Evolutionary conservation across 2,797 vertebrate genomes (phyloP).

Genomic region (Oreonectes daqikongensis): DNA sequence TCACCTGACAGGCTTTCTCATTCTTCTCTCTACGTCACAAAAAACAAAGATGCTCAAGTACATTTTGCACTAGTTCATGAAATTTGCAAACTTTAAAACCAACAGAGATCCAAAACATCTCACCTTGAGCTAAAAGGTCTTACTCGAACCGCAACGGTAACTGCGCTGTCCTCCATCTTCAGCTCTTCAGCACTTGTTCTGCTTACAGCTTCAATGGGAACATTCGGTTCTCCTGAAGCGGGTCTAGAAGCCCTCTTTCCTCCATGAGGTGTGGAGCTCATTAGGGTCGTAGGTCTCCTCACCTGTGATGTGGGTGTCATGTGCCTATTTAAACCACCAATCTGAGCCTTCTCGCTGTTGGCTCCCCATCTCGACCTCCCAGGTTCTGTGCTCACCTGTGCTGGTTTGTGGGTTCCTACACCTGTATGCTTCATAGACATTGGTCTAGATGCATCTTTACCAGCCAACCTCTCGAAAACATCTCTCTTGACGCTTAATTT

Average conservation of each 20-base stretch:
- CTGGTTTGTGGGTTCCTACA: conserved; percentile 66
- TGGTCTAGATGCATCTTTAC: conserved; percentile 64
- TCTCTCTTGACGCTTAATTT: conserved; percentile 70
- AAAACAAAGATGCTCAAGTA: not conserved
- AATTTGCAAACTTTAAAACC: not conserved
- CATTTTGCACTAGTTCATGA: not conserved
- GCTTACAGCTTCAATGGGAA: conserved; percentile 39
- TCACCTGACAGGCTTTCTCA: conserved; percentile 78
- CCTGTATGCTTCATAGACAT: conserved; percentile 58
- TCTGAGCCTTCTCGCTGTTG: conserved; percentile 41
- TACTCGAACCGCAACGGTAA: conserved; percentile 89
- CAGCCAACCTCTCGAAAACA: conserved; percentile 65
- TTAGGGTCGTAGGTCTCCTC: conserved; percentile 52
- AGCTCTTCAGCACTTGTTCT: conserved; percentile 63
- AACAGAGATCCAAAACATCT: conserved; percentile 25
- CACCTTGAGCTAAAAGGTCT: conserved; percentile 90
- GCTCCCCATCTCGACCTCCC: conserved; percentile 50
- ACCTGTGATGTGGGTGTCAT: conserved; percentile 33
- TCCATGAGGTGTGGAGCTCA: conserved; percentile 44
- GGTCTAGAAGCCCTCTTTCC: conserved; percentile 38
- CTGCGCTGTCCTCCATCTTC: conserved; percentile 87
- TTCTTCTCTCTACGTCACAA: conserved; percentile 79
- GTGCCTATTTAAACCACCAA: conserved; percentile 49
- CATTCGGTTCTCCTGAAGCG: conserved; percentile 4
- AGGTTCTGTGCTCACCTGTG: conserved; percentile 51